Evolutionary conservation across 37 sponge, comb jelly and placozoan species (phyloP), one percentile per base, ranked within the genome.

Genomic region (Theonella swinhoei): DNA sequence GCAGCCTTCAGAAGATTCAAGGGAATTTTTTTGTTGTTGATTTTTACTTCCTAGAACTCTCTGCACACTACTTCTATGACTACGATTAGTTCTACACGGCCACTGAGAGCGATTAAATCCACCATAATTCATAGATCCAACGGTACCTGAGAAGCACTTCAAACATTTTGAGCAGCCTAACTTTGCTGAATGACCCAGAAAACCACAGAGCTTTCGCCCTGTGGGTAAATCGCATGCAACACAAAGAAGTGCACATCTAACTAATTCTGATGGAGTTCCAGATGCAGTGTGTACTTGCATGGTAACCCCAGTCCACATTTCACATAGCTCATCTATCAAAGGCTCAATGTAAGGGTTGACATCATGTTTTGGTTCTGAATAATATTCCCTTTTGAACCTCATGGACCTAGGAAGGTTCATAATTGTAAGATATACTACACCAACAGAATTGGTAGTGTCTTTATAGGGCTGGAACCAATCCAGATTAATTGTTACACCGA

Each of bases 391-490:
- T 68, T 62, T 43, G 25, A 33, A 84, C 4, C 88, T 23, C 23
- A 68, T 68, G 2, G 24, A 11, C 29, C 85, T 19, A 1, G 86
- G 79, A 9, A 84, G 59, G 41, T 84, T 84, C 33, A 68, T 11
- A 3, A 84, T 11, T 9, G 77, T 31, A 11, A 84, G 39, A 39
- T 84, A 84, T 1, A 76, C 0, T 26, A 54, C 77, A 41, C 85
- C 85, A 33, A 54, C 59, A 32, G 77, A 65, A 41, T 75, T 38
- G 2, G 34, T 30, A 28, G 75, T 64, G 60, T 80, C 73, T 32
- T 73, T 23, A 42, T 32, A 87, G 0, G 86, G 87, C 37, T 79
- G 64, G 65, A 87, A 80, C 72, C 80, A 87, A 58, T 84, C 85
- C n/a, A 75, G 34, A 42, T 84, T 84, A 0, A 84, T 35, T 11